phyloP scores from a whole-genome alignment of 2,888 invertebrate genomes.

The Drosophila picticornis region DNA sequence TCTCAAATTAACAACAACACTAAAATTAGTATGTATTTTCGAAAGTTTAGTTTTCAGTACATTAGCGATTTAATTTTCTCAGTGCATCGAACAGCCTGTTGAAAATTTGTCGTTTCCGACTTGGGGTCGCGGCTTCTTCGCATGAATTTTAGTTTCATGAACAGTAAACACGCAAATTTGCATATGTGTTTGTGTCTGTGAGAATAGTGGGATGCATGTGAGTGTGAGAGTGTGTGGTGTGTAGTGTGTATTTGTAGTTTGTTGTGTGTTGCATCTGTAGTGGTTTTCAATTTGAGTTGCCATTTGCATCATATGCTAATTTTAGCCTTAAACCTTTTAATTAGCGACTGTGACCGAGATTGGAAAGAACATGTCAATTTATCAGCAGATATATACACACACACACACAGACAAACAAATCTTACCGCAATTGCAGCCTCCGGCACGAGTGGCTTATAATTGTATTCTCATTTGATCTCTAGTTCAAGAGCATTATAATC shows the following conservation, averaged over 20 bases:
- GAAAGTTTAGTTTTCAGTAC: neutral
- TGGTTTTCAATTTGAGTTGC: constrained; percentile 55
- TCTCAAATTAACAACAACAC: neutral
- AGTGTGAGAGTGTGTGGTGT: constrained; percentile 17
- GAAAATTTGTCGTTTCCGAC: constrained; percentile 24
- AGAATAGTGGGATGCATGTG: constrained; percentile 9
- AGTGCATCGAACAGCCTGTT: constrained; percentile 11
- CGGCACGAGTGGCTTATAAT: constrained; percentile 52
- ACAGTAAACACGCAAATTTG: constrained; percentile 63
- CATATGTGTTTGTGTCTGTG: constrained; percentile 20
- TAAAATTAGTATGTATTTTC: neutral
- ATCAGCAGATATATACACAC: constrained; percentile 22
- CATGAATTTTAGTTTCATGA: constrained; percentile 67
- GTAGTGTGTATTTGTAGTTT: constrained; percentile 7
- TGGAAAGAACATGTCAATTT: constrained; percentile 62
- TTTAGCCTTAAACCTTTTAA: constrained; percentile 81
- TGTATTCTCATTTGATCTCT: constrained; percentile 59
- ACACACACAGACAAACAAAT: constrained; percentile 7
- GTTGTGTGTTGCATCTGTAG: constrained; percentile 34
- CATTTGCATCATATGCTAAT: constrained; percentile 71
- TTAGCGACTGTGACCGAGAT: constrained; percentile 80
- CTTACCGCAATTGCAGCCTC: constrained; percentile 24
- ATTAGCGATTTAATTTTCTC: neutral
- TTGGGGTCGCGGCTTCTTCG: constrained; percentile 43
- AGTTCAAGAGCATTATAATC: constrained; percentile 63